These are phyloP conservation scores for Ictalurus furcatus DNA, from an alignment of 2,113 vertebrate genomes.

Conservation along the genomic window DNA sequence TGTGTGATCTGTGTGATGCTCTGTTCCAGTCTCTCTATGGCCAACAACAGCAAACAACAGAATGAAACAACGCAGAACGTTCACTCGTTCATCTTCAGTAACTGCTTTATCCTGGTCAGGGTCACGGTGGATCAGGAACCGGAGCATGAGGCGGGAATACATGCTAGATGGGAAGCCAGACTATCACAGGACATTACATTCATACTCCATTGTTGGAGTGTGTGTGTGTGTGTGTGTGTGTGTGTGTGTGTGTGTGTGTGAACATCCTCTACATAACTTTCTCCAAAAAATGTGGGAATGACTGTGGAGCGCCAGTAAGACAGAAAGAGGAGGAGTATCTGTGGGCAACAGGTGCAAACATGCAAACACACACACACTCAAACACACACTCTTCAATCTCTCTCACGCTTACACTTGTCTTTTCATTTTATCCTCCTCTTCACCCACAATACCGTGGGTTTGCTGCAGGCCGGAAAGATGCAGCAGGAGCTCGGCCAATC, in stretches of 20 bases:
- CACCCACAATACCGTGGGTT: constrained; percentile 72
- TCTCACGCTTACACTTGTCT: constrained; percentile 79
- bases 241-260: constrained; percentile 2
- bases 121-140: neutral
- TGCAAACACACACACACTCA: constrained; percentile 53
- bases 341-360: constrained; percentile 4
- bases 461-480: constrained; percentile 78
- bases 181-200: neutral
- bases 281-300: neutral
- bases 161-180: neutral
- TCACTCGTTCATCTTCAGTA: neutral
- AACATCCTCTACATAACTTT: neutral
- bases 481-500: constrained; percentile 81
- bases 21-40: constrained; percentile 24
- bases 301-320: constrained; percentile 1
- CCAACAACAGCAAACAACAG: neutral
- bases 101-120: neutral
- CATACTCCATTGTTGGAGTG: neutral
- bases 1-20: neutral
- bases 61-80: neutral
- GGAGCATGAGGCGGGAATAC: neutral
- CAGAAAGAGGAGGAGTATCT: neutral
- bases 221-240: constrained; percentile 23
- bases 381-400: neutral
- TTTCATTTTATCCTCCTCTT: constrained; percentile 78